phyloP scores from a whole-genome alignment of 2,888 invertebrate genomes.

The Mythimna lalbum region DNA sequence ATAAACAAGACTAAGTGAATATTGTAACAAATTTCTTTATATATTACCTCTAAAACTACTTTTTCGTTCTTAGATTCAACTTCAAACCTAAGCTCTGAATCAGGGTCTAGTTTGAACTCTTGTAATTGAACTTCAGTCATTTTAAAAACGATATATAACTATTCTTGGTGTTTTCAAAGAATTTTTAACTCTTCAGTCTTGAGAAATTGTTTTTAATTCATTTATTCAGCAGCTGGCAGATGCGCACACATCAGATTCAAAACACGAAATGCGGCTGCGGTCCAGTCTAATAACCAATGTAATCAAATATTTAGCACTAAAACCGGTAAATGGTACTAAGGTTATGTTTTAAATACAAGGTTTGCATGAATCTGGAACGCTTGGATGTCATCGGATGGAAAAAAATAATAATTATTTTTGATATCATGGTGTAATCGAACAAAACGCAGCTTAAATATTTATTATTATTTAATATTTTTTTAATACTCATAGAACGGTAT shows the following conservation, averaged over 20 bases:
- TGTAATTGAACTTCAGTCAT: constrained; percentile 89
- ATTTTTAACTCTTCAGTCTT: background rate
- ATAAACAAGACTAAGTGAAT: background rate
- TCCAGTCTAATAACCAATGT: background rate
- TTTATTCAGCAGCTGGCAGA: constrained; percentile 22
- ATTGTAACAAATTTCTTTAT: background rate
- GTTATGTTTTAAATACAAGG: background rate
- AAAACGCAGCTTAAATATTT: background rate
- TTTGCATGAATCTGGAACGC: background rate
- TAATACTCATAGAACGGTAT: background rate
- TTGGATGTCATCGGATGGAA: background rate
- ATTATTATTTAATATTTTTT: background rate
- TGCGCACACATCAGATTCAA: too few relatives aligned
- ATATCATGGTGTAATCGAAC: background rate
- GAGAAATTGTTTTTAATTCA: constrained; percentile 7
- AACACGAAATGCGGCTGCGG: constrained; percentile 10
- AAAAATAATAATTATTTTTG: background rate
- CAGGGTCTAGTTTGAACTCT: constrained; percentile 96
- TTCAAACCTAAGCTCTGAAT: constrained; percentile 98
- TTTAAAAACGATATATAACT: constrained; percentile 38
- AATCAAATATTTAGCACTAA: background rate
- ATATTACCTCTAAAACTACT: constrained; percentile 93
- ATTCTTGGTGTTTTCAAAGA: background rate
- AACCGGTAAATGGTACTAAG: background rate
- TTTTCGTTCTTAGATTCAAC: constrained; percentile 97